These are phyloP conservation scores for Heliconius ismenius DNA, from an alignment of 2,888 invertebrate genomes.

Conservation along the genomic window DNA sequence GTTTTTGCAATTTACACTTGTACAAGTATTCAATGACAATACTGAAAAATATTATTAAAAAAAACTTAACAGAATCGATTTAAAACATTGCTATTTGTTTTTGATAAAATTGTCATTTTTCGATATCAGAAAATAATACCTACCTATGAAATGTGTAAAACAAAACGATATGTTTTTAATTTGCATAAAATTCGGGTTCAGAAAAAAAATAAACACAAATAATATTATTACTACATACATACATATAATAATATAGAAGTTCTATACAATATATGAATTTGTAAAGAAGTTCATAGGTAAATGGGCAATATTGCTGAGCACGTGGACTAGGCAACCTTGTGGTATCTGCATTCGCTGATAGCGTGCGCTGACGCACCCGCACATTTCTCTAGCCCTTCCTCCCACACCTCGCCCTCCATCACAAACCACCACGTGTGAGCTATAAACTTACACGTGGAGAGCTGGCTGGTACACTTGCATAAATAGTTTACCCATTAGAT, in stretches of 20 bases:
- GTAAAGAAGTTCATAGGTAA: slow-evolving; percentile 37
- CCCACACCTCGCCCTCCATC: slow-evolving; percentile 30
- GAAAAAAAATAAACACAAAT: too few relatives aligned
- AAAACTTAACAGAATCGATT: too few relatives aligned
- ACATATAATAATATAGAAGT: slow-evolving; percentile 27
- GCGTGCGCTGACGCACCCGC: slow-evolving; percentile 58
- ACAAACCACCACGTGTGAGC: slow-evolving; percentile 40
- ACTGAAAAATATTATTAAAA: not conserved
- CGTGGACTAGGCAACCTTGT: slow-evolving; percentile 68
- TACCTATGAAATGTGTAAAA: not conserved
- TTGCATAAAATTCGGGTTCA: too few relatives aligned
- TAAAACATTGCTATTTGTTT: not conserved
- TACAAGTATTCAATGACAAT: too few relatives aligned
- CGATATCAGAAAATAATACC: not conserved
- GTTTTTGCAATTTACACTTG: too few relatives aligned
- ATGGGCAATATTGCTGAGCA: slow-evolving; percentile 47
- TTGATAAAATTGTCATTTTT: not conserved
- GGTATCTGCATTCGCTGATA: slow-evolving; percentile 75
- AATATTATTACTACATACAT: too few relatives aligned
- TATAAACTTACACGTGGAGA: slow-evolving; percentile 67
- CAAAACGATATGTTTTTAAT: too few relatives aligned
- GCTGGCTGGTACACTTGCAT: slow-evolving; percentile 47
- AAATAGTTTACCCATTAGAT: slow-evolving; percentile 30
- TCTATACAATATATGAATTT: slow-evolving; percentile 25
- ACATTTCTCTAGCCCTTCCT: slow-evolving; percentile 60